Base-by-base conservation (phyloP, 2,113 vertebrate species). In the Lepidothrix coronata region DNA sequence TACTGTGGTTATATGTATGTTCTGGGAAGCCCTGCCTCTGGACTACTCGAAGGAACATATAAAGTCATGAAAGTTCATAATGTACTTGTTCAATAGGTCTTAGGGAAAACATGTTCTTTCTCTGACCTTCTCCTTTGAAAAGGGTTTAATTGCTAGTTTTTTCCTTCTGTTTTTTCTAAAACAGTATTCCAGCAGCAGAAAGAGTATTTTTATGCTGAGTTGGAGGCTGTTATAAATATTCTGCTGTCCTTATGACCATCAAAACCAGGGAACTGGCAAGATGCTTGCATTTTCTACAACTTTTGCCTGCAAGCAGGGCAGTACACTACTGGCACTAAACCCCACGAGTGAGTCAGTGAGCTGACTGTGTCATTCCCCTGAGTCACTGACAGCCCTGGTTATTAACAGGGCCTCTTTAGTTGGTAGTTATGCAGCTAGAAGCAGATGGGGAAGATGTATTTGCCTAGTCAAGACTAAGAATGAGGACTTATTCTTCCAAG, bases 161-260 rank as follows among this genome's bases (percentile, higher is more conserved):
- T 52, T 66, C 3, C 4, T 46, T 49, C 21, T 41, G 9, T 5
- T 9, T 46, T 27, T 78, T 55, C 51, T 43, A 7, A 20, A 88
- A 54, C 31, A 41, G 11, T 63, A 55, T 74, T 72, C 27, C 49
- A 80, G 35, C 11, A 91, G 72, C 27, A 11, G 33, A 79, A 92
- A 62, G 31, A 77, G 9, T 87, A 87, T 95, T 93, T 93, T 92
- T 95, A 31, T 65, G 22, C n/a, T 76, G 49, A 46, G 35, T 76
- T 92, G 46, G 54, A 95, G 54, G 55, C 33, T 86, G 41, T 63
- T 91, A 92, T 67, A 88, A 95, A 88, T 76, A 78, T 21, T 83
- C 8, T 65, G 30, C 21, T 70, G 16, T 93, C 85, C 83, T 93
- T 88, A 72, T 61, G 54, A 92, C 71, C 37, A 91, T 86, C 54